Conservation (phyloP, 2,797 vertebrate species). For the Nannoperca obscura region DNA sequence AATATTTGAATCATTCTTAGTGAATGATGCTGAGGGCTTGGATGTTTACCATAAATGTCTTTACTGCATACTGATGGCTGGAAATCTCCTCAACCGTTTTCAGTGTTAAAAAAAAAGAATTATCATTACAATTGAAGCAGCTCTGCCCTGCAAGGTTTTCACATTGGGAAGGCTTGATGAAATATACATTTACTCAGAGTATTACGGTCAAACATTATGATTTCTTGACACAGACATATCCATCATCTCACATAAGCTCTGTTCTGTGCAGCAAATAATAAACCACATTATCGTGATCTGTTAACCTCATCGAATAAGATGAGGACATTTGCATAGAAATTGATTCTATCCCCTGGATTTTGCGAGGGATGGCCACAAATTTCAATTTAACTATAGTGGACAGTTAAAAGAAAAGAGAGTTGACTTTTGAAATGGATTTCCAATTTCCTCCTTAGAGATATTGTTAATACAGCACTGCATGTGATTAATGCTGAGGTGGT, state of each 20-base stretch:
- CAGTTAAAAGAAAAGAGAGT: constrained; percentile 70
- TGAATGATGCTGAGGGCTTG: not conserved
- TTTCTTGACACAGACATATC: constrained; percentile 78
- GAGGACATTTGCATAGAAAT: constrained; percentile 88
- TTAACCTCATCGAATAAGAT: constrained; percentile 80
- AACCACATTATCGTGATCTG: constrained; percentile 80
- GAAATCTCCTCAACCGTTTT: constrained; percentile 21
- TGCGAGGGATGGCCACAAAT: constrained; percentile 76
- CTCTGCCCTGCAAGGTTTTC: constrained; percentile 30
- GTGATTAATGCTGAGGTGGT: constrained; percentile 69
- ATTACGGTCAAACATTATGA: constrained; percentile 79
- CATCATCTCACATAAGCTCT: constrained; percentile 79
- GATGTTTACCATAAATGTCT: constrained; percentile 3
- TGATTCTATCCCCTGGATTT: constrained; percentile 82
- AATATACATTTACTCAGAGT: constrained; percentile 74
- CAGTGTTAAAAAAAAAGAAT: constrained; percentile 33
- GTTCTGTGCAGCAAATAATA: constrained; percentile 79
- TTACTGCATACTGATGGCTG: not conserved
- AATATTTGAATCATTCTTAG: constrained; percentile 3
- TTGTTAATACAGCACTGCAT: constrained; percentile 67
- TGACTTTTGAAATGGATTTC: constrained; percentile 78
- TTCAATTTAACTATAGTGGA: constrained; percentile 80
- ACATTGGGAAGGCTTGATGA: constrained; percentile 59
- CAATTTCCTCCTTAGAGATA: constrained; percentile 76
- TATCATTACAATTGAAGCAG: constrained; percentile 43